These are phyloP conservation scores for Lamprotornis superbus DNA, from an alignment of 2,113 vertebrate genomes.

Conservation along the genomic window DNA sequence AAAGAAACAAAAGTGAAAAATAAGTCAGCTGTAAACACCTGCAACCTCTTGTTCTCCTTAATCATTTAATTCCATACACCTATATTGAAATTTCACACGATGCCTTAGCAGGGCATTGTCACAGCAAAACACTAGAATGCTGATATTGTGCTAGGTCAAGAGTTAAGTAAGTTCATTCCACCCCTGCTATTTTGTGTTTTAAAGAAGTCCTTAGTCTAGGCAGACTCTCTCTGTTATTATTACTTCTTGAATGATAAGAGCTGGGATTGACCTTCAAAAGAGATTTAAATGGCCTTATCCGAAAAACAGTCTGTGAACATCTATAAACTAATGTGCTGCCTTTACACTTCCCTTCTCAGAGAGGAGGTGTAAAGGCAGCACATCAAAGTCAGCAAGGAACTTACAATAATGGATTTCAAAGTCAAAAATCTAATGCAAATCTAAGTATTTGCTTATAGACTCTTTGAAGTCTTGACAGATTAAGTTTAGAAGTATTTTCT, in stretches of 20 bases:
- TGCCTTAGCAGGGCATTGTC: constrained; percentile 30
- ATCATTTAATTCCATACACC: constrained; percentile 47
- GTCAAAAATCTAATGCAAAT: constrained; percentile 84
- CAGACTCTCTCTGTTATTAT: constrained; percentile 40
- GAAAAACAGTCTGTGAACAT: constrained; percentile 64
- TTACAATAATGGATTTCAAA: constrained; percentile 82
- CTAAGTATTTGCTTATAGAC: constrained; percentile 78
- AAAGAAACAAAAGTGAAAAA: background rate
- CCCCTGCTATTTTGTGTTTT: constrained; percentile 66
- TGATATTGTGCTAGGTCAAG: constrained; percentile 54
- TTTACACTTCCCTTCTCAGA: constrained; percentile 58
- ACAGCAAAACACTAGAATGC: constrained; percentile 59
- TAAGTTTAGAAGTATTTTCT: constrained; percentile 79
- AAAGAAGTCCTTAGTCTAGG: constrained; percentile 45
- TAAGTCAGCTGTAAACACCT: constrained; percentile 16
- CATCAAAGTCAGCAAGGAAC: constrained; percentile 78
- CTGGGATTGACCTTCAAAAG: constrained; percentile 74
- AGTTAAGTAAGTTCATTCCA: constrained; percentile 63
- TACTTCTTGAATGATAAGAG: constrained; percentile 71
- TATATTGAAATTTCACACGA: constrained; percentile 41
- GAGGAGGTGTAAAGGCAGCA: constrained; percentile 64
- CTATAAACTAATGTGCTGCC: constrained; percentile 60
- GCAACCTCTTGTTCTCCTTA: constrained; percentile 44
- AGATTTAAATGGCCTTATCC: constrained; percentile 72
- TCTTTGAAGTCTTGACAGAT: constrained; percentile 77